These are phyloP conservation scores for Bagarius yarrelli DNA, from an alignment of 2,113 vertebrate genomes.

Conservation along the genomic window DNA sequence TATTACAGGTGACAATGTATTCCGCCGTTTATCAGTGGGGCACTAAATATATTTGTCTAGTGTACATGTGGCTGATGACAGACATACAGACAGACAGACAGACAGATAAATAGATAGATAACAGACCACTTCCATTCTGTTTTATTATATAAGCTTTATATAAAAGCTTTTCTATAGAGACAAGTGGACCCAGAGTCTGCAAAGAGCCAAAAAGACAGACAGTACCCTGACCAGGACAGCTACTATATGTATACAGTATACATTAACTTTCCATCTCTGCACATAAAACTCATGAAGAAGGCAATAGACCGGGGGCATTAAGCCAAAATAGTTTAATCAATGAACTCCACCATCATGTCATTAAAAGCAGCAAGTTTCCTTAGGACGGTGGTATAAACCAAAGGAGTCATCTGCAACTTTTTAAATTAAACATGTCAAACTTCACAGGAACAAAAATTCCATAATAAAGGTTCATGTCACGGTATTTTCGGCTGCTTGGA, in stretches of 20 bases:
- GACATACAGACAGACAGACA: background rate
- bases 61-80: no score
- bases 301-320: background rate
- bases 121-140: background rate
- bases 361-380: background rate
- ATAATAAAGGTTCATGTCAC: slow-evolving; percentile 5
- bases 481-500: background rate
- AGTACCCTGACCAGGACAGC: background rate
- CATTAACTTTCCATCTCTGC: background rate
- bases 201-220: background rate
- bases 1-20: no score
- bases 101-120: background rate
- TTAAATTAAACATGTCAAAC: background rate
- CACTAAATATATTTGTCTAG: no score
- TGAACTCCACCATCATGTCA: background rate
- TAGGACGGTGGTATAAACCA: background rate
- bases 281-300: background rate
- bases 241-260: background rate
- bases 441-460: slow-evolving; percentile 12
- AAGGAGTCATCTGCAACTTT: background rate
- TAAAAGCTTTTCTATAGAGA: background rate
- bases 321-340: background rate
- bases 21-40: no score
- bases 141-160: no score
- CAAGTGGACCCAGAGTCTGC: background rate